A percentile compares a stretch with the other conserved stretches of the same genome.
Evolutionary conservation across 1,140 invertebrate species (phyloP).

Genomic region (Eufriesea mexicana): DNA sequence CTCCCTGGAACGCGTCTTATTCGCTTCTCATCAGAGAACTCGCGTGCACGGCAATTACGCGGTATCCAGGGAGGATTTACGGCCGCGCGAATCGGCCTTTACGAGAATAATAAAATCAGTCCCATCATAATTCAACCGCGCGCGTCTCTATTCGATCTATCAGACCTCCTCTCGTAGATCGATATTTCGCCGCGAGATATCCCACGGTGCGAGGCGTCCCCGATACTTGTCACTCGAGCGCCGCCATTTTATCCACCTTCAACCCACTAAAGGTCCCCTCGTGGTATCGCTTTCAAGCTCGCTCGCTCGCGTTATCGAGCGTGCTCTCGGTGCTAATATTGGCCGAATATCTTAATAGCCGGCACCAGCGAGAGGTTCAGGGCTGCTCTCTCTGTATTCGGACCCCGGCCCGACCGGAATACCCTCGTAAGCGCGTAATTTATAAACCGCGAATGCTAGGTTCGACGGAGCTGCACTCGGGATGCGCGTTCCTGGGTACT

Average conservation of each 20-base stretch:
- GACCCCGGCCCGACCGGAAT: conserved; percentile 22
- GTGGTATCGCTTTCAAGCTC: conserved; percentile 30
- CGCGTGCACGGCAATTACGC: conserved; percentile 37
- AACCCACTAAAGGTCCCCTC: conserved; percentile 65
- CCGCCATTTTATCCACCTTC: conserved; percentile 60
- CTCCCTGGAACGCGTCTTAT: conserved; percentile 13
- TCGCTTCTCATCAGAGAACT: conserved; percentile 21
- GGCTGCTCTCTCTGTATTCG: background rate
- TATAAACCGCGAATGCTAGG: conserved; percentile 59
- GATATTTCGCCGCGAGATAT: conserved; percentile 26
- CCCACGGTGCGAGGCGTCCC: conserved; percentile 13
- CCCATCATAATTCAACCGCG: conserved; percentile 43
- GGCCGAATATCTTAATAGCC: conserved; percentile 75
- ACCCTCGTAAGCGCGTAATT: conserved; percentile 62
- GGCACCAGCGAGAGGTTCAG: background rate
- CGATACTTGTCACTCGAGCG: conserved; percentile 39
- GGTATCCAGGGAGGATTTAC: conserved; percentile 31
- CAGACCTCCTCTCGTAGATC: conserved; percentile 10
- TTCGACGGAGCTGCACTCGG: conserved; percentile 34
- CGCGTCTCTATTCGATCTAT: conserved; percentile 48
- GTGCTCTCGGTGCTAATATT: conserved; percentile 64
- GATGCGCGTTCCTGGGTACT: conserved; percentile 27
- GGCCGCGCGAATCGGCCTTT: conserved; percentile 27
- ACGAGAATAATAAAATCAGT: conserved; percentile 53
- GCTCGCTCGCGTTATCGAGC: conserved; percentile 51